phyloP scores from a whole-genome alignment of 2,888 invertebrate genomes.

The Ctena decussata region DNA sequence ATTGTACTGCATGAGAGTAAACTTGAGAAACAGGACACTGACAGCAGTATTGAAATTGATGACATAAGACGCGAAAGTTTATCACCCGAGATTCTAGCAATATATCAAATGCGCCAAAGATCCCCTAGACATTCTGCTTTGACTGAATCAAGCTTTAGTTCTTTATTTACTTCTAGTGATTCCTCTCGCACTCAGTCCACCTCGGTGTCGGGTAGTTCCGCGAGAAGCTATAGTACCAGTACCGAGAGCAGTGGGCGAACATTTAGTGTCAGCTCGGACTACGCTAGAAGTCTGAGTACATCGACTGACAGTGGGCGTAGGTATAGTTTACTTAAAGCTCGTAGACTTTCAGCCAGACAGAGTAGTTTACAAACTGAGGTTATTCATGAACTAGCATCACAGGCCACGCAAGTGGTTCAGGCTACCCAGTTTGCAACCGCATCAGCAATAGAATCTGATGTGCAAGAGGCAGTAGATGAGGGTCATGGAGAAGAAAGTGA shows the following conservation, averaged over 20 bases:
- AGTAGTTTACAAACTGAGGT: constrained; percentile 58
- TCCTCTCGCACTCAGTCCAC: constrained; percentile 49
- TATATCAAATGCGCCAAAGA: constrained; percentile 61
- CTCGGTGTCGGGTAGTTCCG: constrained; percentile 48
- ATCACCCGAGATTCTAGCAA: constrained; percentile 50
- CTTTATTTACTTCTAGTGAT: constrained; percentile 46
- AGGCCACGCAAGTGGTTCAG: background rate
- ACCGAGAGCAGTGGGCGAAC: constrained; percentile 47
- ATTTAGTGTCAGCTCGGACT: constrained; percentile 27
- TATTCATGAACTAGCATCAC: constrained; percentile 53
- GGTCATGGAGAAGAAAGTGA: constrained; percentile 37
- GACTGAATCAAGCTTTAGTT: constrained; percentile 48
- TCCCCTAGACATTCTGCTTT: constrained; percentile 39
- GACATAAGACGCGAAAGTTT: background rate
- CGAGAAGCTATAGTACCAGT: constrained; percentile 39
- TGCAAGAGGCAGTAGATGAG: constrained; percentile 7
- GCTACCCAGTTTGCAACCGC: background rate
- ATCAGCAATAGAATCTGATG: background rate
- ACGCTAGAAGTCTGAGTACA: constrained; percentile 34
- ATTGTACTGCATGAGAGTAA: background rate
- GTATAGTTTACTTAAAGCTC: constrained; percentile 20
- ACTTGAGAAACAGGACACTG: background rate
- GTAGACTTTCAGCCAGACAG: constrained; percentile 48
- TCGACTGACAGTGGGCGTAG: constrained; percentile 30
- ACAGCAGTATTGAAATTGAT: background rate